Evolutionary conservation across 2,113 vertebrate genomes (phyloP).

Genomic region (Chroicocephalus ridibundus): DNA sequence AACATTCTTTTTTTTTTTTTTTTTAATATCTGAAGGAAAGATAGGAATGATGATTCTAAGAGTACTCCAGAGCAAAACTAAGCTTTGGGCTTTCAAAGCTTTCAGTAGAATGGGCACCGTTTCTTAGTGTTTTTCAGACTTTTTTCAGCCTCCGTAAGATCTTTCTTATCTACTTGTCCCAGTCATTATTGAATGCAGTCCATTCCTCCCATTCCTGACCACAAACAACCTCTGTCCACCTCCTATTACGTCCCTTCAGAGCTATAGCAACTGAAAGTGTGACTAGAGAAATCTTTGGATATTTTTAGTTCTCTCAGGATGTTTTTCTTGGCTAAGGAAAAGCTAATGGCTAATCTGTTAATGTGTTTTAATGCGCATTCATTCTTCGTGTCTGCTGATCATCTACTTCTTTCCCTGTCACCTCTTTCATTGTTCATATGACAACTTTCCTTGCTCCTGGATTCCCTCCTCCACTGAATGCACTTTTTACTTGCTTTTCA

Average conservation of each 20-base stretch:
- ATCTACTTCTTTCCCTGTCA: background rate
- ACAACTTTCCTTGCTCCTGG: background rate
- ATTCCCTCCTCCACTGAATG: background rate
- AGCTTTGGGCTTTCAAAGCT: background rate
- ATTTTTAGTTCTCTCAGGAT: constrained; percentile 35
- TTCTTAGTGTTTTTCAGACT: background rate
- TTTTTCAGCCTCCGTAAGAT: background rate
- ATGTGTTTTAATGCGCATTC: constrained; percentile 15
- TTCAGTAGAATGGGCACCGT: background rate
- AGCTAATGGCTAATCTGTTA: constrained; percentile 1
- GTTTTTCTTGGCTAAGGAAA: constrained; percentile 12
- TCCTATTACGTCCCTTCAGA: background rate
- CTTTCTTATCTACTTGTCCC: background rate
- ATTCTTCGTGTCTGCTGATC: background rate
- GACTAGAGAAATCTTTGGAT: background rate
- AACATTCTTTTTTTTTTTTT: background rate
- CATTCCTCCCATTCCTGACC: background rate
- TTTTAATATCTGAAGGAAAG: background rate
- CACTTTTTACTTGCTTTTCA: background rate
- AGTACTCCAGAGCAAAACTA: background rate
- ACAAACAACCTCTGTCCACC: background rate
- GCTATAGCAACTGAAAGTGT: background rate
- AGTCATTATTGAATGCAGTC: background rate
- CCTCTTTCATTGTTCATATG: background rate
- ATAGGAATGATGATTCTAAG: background rate